Evolutionary conservation across 2,888 invertebrate genomes (phyloP).

Genomic region (Megastigmus dorsalis): DNA sequence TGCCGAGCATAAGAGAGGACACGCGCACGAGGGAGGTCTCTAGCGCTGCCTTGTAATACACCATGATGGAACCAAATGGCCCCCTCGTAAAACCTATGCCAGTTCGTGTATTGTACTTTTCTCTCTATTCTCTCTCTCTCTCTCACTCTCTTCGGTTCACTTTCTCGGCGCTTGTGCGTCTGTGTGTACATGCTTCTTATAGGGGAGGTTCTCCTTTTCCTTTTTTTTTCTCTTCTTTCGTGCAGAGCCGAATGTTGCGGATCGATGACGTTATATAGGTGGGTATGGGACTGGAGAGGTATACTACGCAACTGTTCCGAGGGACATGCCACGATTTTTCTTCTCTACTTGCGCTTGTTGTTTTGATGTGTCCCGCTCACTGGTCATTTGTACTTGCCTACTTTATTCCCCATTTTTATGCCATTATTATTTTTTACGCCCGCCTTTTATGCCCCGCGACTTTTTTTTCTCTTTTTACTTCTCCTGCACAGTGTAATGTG

Average conservation of each 20-base stretch:
- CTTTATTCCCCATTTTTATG: slow-evolving; percentile 18
- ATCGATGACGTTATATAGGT: slow-evolving; percentile 10
- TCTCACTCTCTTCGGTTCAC: neutral
- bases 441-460: too few species aligned
- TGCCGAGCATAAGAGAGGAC: slow-evolving; percentile 8
- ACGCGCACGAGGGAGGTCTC: slow-evolving; percentile 30
- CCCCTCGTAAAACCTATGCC: slow-evolving; percentile 40
- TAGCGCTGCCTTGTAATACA: slow-evolving; percentile 23
- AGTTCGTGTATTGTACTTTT: slow-evolving; percentile 27
- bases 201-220: slow-evolving; percentile 7
- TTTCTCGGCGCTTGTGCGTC: too few species aligned
- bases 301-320: neutral
- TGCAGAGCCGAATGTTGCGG: neutral
- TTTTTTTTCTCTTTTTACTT: neutral
- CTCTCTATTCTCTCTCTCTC: slow-evolving; percentile 11
- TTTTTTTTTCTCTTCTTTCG: neutral
- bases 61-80: slow-evolving; percentile 47
- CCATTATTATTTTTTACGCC: neutral
- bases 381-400: slow-evolving; percentile 18
- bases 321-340: slow-evolving; percentile 23
- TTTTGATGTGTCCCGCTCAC: slow-evolving; percentile 23
- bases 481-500: too few species aligned
- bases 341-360: slow-evolving; percentile 3
- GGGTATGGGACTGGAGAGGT: neutral
- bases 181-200: too few species aligned